A percentile compares a stretch with the other conserved stretches of the same genome.
These are phyloP conservation scores for Hydrocynus forskahlii DNA, from an alignment of 2,797 vertebrate genomes.

Conservation along the genomic window DNA sequence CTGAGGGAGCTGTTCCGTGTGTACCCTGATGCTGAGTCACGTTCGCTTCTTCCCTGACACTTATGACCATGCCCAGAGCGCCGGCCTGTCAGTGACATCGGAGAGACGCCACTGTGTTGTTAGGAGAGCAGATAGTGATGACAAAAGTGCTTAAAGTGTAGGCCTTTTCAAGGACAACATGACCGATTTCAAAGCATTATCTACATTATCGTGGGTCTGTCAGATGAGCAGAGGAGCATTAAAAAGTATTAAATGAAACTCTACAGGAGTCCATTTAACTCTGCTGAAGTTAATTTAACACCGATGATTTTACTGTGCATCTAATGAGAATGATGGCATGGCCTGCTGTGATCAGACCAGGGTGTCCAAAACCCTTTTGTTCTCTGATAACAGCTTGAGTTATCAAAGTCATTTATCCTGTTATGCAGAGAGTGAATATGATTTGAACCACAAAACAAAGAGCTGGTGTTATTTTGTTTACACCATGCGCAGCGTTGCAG, in stretches of 20 bases:
- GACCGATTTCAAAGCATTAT: slow-evolving; percentile 1
- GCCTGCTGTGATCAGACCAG: slow-evolving; percentile 10
- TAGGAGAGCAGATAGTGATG: slow-evolving; percentile 48
- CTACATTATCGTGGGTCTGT: neutral
- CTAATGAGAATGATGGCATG: slow-evolving; percentile 29
- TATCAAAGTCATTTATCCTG: neutral
- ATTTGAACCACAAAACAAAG: slow-evolving; percentile 20
- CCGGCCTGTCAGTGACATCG: slow-evolving; percentile 42
- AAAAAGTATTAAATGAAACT: slow-evolving; percentile 9
- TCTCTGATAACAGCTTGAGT: neutral
- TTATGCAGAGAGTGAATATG: neutral
- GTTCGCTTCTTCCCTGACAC: slow-evolving; percentile 22
- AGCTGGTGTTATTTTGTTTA: slow-evolving; percentile 64
- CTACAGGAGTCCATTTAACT: neutral
- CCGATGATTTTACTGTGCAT: slow-evolving; percentile 25
- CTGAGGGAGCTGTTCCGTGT: slow-evolving; percentile 26
- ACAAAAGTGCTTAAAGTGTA: slow-evolving; percentile 2
- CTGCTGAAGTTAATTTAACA: slow-evolving; percentile 31
- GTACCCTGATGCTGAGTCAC: slow-evolving; percentile 36
- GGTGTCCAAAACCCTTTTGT: neutral
- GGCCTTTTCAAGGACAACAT: slow-evolving; percentile 24
- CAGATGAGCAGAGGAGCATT: neutral
- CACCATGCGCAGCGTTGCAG: slow-evolving; percentile 68
- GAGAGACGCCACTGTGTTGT: slow-evolving; percentile 64
- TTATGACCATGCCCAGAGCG: slow-evolving; percentile 51